phyloP scores from a whole-genome alignment of 2,888 invertebrate species.

The Cistogaster globosa region DNA sequence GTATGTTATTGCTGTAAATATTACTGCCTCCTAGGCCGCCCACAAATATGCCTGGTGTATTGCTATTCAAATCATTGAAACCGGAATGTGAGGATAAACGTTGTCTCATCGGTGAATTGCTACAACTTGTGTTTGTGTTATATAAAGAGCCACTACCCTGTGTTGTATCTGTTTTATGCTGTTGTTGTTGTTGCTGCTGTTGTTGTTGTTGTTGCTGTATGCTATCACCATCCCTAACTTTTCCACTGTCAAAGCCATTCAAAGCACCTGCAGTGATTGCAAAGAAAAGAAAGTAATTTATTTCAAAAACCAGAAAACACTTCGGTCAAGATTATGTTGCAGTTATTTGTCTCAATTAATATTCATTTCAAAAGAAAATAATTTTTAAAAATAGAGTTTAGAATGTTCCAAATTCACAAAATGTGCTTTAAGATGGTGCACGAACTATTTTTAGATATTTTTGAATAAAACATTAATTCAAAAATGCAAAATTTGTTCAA shows the following conservation, averaged over 20 bases:
- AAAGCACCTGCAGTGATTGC: constrained; percentile 46
- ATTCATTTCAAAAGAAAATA: background rate
- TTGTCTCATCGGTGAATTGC: constrained; percentile 64
- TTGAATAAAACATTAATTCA: too few relatives aligned
- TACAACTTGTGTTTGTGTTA: constrained; percentile 45
- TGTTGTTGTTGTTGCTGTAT: constrained; percentile 52
- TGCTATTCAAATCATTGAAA: constrained; percentile 65
- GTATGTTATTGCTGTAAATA: constrained; percentile 65
- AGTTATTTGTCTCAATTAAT: background rate
- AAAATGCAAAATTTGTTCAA: too few relatives aligned
- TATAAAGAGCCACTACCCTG: constrained; percentile 43
- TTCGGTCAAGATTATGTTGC: background rate
- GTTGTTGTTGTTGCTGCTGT: constrained; percentile 56
- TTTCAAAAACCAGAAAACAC: background rate
- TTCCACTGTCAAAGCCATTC: constrained; percentile 64
- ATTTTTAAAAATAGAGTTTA: background rate
- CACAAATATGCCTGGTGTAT: constrained; percentile 63
- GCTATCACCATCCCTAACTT: constrained; percentile 58
- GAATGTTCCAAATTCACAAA: background rate
- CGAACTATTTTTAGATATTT: too few relatives aligned
- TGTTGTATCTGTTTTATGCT: constrained; percentile 49
- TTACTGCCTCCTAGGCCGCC: constrained; percentile 69
- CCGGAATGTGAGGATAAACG: constrained; percentile 65
- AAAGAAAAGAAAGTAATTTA: background rate
- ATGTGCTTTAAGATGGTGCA: background rate